Percentiles rank a stretch among this genome's conserved stretches.
Conservation (phyloP, 1,140 invertebrate genomes). For the Hyles vespertilio region DNA sequence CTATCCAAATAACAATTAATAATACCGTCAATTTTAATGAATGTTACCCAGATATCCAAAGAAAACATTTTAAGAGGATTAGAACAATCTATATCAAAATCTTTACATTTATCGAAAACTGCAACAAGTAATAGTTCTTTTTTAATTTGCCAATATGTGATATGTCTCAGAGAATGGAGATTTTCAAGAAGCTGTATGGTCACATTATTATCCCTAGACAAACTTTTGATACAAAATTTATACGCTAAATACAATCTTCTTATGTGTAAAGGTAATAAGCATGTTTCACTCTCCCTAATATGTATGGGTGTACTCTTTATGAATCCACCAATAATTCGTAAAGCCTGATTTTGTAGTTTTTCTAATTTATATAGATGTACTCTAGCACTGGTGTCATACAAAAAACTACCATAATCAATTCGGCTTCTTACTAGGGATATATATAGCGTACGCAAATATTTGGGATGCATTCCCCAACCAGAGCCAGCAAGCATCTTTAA, state of each 20-base stretch:
- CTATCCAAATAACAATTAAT: no score
- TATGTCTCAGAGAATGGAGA: no score
- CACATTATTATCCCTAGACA: neutral
- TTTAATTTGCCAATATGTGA: no score
- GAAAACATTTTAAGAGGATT: no score
- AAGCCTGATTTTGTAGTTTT: slow-evolving; percentile 2
- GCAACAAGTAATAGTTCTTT: no score
- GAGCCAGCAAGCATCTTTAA: slow-evolving; percentile 17
- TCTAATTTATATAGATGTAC: slow-evolving; percentile 2
- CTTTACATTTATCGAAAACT: no score
- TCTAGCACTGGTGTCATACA: slow-evolving; percentile 1
- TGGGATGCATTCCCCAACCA: slow-evolving; percentile 23
- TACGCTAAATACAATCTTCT: slow-evolving; percentile 1
- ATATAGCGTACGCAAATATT: slow-evolving; percentile 18
- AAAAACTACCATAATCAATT: slow-evolving; percentile 4
- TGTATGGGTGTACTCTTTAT: slow-evolving; percentile 7
- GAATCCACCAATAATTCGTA: slow-evolving; percentile 9
- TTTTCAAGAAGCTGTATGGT: no score
- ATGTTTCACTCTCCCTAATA: slow-evolving; percentile 5
- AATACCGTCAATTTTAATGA: no score
- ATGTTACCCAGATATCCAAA: no score
- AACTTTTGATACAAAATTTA: slow-evolving; percentile 13
- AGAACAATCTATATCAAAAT: no score
- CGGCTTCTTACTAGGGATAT: slow-evolving; percentile 4
- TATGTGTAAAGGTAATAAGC: neutral